phyloP scores from a whole-genome alignment of 2,113 vertebrate species.

The Suncus etruscus region DNA sequence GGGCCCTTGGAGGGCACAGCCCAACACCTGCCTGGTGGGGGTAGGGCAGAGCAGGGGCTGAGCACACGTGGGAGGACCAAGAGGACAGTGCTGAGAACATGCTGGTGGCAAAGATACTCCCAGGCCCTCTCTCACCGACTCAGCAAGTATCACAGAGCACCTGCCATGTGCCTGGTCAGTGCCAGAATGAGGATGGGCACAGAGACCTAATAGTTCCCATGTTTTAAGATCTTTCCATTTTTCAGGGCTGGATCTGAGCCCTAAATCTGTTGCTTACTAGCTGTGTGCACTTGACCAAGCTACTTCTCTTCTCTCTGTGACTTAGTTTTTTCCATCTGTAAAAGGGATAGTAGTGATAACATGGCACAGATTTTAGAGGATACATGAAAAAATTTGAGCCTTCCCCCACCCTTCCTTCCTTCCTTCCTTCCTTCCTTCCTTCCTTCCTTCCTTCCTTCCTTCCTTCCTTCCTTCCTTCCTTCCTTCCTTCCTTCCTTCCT shows the following conservation, averaged over 20 bases:
- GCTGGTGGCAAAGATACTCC: background rate
- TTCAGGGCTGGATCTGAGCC: background rate
- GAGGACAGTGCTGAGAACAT: background rate
- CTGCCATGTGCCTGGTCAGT: background rate
- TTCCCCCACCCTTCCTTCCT: too few relatives aligned
- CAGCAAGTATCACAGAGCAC: background rate
- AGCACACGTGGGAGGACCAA: background rate
- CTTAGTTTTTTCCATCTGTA: background rate
- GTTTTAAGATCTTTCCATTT: background rate
- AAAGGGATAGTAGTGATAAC: background rate
- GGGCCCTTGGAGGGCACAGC: slow-evolving; percentile 71
- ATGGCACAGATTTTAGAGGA: rapidly evolving
- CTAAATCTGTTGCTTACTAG: background rate
- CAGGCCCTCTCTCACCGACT: background rate
- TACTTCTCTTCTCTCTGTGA: background rate
- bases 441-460: too few relatives aligned
- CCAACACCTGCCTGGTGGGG: slow-evolving; percentile 78
- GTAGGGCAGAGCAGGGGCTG: background rate
- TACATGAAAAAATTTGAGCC: background rate
- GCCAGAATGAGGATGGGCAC: background rate
- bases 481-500: too few relatives aligned
- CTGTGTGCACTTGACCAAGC: background rate
- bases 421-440: too few relatives aligned
- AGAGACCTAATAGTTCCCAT: rapidly evolving
- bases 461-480: too few relatives aligned